phyloP scores from a whole-genome alignment of 2,113 vertebrate genomes.

The Hippocampus barbouri region DNA sequence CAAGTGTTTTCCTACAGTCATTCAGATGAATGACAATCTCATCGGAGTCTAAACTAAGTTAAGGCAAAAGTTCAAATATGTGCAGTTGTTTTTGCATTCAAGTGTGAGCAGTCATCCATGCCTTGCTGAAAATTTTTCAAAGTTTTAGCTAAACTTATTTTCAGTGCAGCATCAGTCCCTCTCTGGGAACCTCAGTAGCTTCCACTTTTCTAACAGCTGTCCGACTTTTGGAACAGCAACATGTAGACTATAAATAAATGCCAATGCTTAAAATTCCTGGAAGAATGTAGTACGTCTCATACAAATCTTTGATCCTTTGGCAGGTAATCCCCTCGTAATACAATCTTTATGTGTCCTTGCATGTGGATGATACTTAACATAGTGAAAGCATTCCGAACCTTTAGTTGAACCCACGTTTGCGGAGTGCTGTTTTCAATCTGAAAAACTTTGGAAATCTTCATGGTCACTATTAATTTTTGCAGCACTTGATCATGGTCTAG shows the following conservation, averaged over 20 bases:
- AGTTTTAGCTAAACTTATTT: not conserved
- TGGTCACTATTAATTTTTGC: not conserved
- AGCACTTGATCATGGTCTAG: constrained; percentile 21
- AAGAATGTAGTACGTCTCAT: not conserved
- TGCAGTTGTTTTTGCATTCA: not conserved
- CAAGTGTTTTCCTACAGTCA: no score
- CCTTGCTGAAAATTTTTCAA: not conserved
- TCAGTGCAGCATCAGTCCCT: not conserved
- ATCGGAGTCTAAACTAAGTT: not conserved
- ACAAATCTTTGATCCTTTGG: not conserved
- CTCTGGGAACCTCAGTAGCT: not conserved
- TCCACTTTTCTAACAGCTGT: not conserved
- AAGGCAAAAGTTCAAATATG: not conserved
- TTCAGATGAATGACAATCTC: no score
- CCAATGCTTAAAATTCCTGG: not conserved
- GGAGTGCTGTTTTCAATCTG: constrained; percentile 4
- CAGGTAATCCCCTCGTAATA: not conserved
- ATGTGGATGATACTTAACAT: not conserved
- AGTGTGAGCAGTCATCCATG: not conserved
- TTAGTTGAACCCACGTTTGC: not conserved
- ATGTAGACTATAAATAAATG: not conserved
- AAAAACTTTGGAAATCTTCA: constrained; percentile 1
- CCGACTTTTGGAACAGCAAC: not conserved
- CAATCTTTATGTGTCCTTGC: not conserved
- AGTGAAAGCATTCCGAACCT: not conserved